Evolutionary conservation across 1,140 invertebrate species (phyloP), one percentile per base, ranked within the genome.

Genomic region (Hetaerina americana): DNA sequence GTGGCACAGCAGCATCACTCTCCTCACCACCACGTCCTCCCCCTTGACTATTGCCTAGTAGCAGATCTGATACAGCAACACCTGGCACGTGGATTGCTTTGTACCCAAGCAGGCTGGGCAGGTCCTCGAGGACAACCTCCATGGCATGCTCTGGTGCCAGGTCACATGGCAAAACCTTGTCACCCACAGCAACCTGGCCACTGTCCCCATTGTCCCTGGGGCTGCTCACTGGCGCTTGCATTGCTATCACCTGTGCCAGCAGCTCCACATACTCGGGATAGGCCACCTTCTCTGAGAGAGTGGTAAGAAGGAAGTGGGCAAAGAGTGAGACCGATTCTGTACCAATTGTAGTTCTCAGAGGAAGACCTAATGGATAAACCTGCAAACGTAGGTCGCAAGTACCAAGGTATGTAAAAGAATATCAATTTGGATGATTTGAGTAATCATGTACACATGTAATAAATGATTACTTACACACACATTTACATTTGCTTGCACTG

Each of bases 211-310:
- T 57, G 10, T 57, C 79, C 15, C 77, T 81, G n/a, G 2, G 81
- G 73, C 3, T 80, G 78, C n/a, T 78, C 76, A 0, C 80, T 81
- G 70, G 80, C 81, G 76, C 40, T 57, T 79, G 78, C 27, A 79
- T 79, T 6, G 81, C 79, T 70, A 79, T 79, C 69, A 81, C 74
- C 66, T 76, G 74, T 0, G 82, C 82, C 8, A 84, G 75, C 18
- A 82, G 70, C 74, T 82, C 80, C 25, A 82, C 74, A 70, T 80
- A 84, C 71, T 84, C 82, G n/a, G 79, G 76, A 31, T 57, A 57
- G 2, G 40, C 40, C 22, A 57, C 22, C 22, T 82, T 79, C 26
- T 74, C 81, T 82, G 27, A 22, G n/a, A n/a, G n/a, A n/a, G n/a
- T n/a, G n/a, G n/a, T n/a, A n/a, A n/a, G n/a, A n/a, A n/a, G n/a